Evolutionary conservation across 2,888 invertebrate species (phyloP).

Genomic region (Nasonia oneida): DNA sequence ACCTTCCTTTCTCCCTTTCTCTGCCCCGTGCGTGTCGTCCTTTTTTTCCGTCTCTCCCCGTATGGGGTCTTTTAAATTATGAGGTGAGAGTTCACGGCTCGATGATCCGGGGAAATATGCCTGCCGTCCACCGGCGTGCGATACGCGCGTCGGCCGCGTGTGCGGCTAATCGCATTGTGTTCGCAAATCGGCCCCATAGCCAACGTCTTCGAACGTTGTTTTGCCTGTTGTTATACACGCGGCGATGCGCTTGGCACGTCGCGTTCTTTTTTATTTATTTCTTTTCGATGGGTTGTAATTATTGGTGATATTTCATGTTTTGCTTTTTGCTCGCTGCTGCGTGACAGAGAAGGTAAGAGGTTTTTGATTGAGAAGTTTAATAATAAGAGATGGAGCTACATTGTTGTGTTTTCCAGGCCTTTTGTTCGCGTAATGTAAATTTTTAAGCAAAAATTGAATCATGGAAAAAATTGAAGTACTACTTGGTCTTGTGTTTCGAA

Average conservation of each 20-base stretch:
- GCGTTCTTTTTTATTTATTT: not conserved
- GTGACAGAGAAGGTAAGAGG: not conserved
- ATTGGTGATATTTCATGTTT: not conserved
- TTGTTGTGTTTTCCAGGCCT: no score
- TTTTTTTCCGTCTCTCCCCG: conserved; percentile 33
- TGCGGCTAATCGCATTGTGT: conserved; percentile 59
- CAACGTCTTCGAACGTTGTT: conserved; percentile 29
- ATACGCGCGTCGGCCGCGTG: conserved; percentile 5
- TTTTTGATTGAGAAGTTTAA: not conserved
- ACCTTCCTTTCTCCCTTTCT: not conserved
- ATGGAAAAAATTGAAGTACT: no score
- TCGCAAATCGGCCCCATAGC: conserved; percentile 17
- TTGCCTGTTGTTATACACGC: conserved; percentile 26
- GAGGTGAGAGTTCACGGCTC: conserved; percentile 62
- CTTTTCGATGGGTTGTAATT: not conserved
- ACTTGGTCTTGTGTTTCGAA: not conserved
- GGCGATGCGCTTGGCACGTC: conserved; percentile 19
- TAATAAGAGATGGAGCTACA: not conserved
- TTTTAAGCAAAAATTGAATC: no score
- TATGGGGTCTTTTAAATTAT: conserved; percentile 59
- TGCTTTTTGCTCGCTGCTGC: not conserved
- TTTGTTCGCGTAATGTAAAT: no score
- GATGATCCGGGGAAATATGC: conserved; percentile 56
- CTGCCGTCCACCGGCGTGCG: conserved; percentile 15
- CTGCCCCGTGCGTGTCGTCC: not conserved